phyloP scores from a whole-genome alignment of 37 sponge, comb jelly and placozoan genomes.

The Crambe crambe region DNA sequence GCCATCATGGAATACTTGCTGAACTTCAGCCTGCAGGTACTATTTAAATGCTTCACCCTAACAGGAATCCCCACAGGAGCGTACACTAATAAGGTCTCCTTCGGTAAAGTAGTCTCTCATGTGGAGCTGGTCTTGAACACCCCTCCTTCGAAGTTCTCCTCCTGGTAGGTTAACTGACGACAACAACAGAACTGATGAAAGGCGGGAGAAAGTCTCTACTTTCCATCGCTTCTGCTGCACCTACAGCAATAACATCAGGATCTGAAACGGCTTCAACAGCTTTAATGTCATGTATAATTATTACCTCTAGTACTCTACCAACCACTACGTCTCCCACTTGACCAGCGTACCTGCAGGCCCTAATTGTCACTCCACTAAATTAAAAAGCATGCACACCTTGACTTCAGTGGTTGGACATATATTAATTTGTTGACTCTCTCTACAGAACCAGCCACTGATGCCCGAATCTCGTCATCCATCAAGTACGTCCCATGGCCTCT shows the following conservation, averaged over 20 bases:
- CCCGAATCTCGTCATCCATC: constrained; percentile 62
- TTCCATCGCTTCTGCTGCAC: constrained; percentile 98
- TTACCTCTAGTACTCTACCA: constrained; percentile 89
- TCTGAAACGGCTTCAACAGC: background rate
- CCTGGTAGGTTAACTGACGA: constrained; percentile 96
- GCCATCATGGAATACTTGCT: constrained; percentile 80
- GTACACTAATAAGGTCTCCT: constrained; percentile 93
- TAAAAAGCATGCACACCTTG: constrained; percentile 48
- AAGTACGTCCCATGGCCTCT: constrained; percentile 93
- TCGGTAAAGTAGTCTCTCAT: constrained; percentile 94
- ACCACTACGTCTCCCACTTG: constrained; percentile 98
- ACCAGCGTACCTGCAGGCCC: constrained; percentile 82
- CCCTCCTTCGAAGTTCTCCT: constrained; percentile 83
- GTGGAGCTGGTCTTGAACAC: constrained; percentile 92
- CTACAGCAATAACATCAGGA: constrained; percentile 14
- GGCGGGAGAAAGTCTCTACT: constrained; percentile 86
- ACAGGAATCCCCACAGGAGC: constrained; percentile 24
- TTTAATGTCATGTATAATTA: background rate
- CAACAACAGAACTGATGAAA: constrained; percentile 88
- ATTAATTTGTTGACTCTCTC: constrained; percentile 89
- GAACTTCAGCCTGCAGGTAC: constrained; percentile 85
- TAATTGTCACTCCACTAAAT: background rate
- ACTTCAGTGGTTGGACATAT: constrained; percentile 80
- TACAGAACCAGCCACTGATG: constrained; percentile 89
- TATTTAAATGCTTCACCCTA: background rate